phyloP scores from a whole-genome alignment of 2,888 invertebrate species.

The Mesoligia furuncula region DNA sequence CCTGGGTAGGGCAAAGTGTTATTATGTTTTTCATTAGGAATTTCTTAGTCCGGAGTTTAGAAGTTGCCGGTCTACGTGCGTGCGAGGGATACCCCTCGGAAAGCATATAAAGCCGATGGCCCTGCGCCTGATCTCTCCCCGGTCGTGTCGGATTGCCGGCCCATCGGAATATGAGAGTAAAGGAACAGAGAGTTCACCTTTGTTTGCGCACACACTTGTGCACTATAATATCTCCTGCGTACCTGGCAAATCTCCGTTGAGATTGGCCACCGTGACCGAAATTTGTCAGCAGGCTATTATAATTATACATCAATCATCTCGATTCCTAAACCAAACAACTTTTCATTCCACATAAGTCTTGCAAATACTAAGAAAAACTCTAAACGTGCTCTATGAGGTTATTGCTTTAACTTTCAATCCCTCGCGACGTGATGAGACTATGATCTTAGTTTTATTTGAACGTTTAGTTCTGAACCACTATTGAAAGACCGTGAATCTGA shows the following conservation, averaged over 20 bases:
- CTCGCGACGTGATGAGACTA: conserved; percentile 55
- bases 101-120: neutral
- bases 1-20: neutral
- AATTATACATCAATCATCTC: neutral
- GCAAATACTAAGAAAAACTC: conserved; percentile 30
- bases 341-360: conserved; percentile 12
- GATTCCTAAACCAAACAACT: neutral
- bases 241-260: neutral
- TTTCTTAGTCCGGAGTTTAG: neutral
- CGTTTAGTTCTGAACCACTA: conserved; percentile 40
- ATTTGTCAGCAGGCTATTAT: neutral
- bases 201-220: neutral
- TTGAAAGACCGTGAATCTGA: conserved; percentile 31
- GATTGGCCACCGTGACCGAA: neutral
- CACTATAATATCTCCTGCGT: neutral
- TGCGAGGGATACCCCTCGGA: neutral
- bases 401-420: conserved; percentile 57
- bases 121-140: neutral
- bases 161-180: neutral
- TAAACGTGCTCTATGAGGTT: conserved; percentile 47
- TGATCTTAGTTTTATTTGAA: conserved; percentile 54
- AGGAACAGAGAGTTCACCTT: neutral
- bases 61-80: neutral
- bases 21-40: too few species aligned
- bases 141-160: neutral